Percentiles rank a stretch among this genome's conserved stretches.
phyloP scores from a whole-genome alignment of 1,140 invertebrate genomes.

The Drepana arcuata region DNA sequence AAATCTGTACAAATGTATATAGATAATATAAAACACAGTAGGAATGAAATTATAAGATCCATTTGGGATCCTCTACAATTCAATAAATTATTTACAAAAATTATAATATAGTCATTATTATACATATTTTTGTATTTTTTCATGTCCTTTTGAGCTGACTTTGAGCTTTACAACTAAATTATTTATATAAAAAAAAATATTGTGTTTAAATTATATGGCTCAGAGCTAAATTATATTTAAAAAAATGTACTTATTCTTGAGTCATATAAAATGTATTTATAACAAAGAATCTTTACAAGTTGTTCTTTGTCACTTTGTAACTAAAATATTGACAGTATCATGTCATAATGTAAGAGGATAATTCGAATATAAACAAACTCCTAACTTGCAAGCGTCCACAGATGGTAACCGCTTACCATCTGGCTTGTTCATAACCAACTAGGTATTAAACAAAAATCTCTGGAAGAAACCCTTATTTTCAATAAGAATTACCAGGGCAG shows the following conservation, averaged over 20 bases:
- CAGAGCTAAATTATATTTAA: constrained; percentile 6
- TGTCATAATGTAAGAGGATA: too few relatives aligned
- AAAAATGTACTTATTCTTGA: constrained; percentile 24
- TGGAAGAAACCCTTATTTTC: too few relatives aligned
- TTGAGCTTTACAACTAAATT: constrained; percentile 61
- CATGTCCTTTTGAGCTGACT: constrained; percentile 53
- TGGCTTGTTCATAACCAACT: too few relatives aligned
- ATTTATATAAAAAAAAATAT: constrained; percentile 12
- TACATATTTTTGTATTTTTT: constrained; percentile 20
- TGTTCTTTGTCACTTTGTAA: too few relatives aligned
- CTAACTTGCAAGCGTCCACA: too few relatives aligned
- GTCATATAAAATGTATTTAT: too few relatives aligned
- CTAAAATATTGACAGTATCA: too few relatives aligned
- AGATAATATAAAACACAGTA: constrained; percentile 50
- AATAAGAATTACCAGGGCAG: too few relatives aligned
- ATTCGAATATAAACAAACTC: too few relatives aligned
- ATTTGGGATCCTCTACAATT: constrained; percentile 25
- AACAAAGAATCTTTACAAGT: too few relatives aligned
- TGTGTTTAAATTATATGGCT: not conserved
- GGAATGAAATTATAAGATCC: constrained; percentile 51
- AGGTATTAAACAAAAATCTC: too few relatives aligned
- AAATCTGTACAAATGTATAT: constrained; percentile 39
- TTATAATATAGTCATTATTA: constrained; percentile 11
- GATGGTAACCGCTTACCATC: too few relatives aligned
- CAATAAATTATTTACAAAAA: constrained; percentile 49